Conservation (phyloP, 2,797 vertebrate species). For the Hydrocynus forskahlii region DNA sequence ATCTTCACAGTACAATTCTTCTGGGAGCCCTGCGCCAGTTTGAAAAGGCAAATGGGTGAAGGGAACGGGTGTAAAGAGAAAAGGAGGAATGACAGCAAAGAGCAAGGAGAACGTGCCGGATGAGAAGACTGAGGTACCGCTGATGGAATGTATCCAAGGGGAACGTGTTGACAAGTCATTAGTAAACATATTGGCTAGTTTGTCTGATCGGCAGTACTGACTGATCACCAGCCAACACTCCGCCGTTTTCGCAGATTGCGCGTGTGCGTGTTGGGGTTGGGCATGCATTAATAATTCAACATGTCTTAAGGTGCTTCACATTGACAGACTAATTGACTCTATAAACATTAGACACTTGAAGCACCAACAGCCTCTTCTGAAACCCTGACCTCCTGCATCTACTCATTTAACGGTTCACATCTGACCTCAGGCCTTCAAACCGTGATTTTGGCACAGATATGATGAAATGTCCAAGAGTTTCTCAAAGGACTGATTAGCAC, state of each 20-base stretch:
- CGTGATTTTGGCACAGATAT: background rate
- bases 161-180: constrained; percentile 74
- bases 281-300: constrained; percentile 39
- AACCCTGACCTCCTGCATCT: background rate
- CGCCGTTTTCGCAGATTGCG: constrained; percentile 73
- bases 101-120: background rate
- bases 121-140: constrained; percentile 12
- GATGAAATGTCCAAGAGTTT: background rate
- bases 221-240: constrained; percentile 76
- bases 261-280: constrained; percentile 7
- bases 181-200: constrained; percentile 77
- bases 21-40: background rate
- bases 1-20: constrained; percentile 6
- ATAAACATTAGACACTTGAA: constrained; percentile 9
- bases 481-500: background rate
- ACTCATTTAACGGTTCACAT: background rate
- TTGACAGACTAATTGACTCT: constrained; percentile 22
- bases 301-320: constrained; percentile 22
- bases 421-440: background rate
- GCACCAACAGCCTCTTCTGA: background rate
- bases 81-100: constrained; percentile 30
- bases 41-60: constrained; percentile 5
- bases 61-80: background rate
- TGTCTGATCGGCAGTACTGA: constrained; percentile 67
- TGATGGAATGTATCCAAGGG: constrained; percentile 42